Evolutionary conservation across 2,113 vertebrate genomes (phyloP).

Genomic region (Calcarius ornatus): DNA sequence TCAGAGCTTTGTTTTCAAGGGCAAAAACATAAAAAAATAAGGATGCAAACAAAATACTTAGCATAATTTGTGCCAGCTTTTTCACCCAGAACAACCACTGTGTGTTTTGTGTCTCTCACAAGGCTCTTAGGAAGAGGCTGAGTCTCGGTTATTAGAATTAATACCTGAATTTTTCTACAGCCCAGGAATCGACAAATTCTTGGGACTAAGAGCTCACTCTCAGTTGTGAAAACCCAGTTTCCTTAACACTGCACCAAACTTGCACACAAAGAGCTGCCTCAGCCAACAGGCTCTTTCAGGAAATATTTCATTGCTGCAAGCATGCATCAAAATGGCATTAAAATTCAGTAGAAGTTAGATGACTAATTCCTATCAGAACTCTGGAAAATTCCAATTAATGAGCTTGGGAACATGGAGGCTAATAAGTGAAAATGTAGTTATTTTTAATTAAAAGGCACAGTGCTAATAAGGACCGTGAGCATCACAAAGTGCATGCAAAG

Average conservation of each 20-base stretch:
- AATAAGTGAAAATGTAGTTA: not conserved
- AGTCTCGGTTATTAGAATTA: not conserved
- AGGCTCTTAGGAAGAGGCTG: not conserved
- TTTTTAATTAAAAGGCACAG: conserved; percentile 40
- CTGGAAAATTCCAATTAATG: conserved; percentile 22
- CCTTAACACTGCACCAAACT: not conserved
- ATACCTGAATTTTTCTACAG: not conserved
- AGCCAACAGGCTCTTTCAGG: not conserved
- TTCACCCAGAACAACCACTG: not conserved
- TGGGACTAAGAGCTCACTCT: not conserved
- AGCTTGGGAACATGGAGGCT: not conserved
- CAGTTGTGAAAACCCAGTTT: not conserved
- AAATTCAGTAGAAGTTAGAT: not conserved
- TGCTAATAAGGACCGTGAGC: not conserved
- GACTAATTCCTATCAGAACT: conserved; percentile 19
- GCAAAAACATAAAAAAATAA: not conserved
- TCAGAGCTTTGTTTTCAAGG: not conserved
- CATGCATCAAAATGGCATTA: not conserved
- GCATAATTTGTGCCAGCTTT: not conserved
- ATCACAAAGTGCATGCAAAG: not conserved
- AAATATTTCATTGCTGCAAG: not conserved
- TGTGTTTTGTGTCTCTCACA: not conserved
- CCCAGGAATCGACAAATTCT: not conserved
- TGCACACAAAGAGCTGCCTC: not conserved
- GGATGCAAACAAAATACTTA: not conserved